phyloP scores from a whole-genome alignment of 2,888 invertebrate genomes.

The Diaprepes abbreviatus region DNA sequence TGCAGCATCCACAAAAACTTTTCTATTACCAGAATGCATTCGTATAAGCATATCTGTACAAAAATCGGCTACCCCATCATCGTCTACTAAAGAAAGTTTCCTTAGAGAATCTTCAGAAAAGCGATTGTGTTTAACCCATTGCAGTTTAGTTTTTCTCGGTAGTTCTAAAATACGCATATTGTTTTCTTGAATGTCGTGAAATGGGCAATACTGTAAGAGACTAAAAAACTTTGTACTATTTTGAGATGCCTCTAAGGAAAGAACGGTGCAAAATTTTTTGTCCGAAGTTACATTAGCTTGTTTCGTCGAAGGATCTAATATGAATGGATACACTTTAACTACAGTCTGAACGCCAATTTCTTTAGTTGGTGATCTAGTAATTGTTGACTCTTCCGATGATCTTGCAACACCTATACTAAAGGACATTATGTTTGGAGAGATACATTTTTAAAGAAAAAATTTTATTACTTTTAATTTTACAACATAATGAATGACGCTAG shows the following conservation, averaged over 20 bases:
- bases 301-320: constrained; percentile 43
- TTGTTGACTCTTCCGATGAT: background rate
- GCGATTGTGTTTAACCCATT: constrained; percentile 11
- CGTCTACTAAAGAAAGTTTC: constrained; percentile 50
- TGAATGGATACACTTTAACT: constrained; percentile 53
- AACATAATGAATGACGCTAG: background rate
- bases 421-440: constrained; percentile 30
- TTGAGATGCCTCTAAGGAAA: constrained; percentile 33
- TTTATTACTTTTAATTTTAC: constrained; percentile 5
- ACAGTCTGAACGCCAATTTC: constrained; percentile 55
- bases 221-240: constrained; percentile 49
- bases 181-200: constrained; percentile 53
- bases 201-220: constrained; percentile 54
- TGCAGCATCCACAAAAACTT: constrained; percentile 39
- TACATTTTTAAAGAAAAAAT: constrained; percentile 17
- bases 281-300: constrained; percentile 49
- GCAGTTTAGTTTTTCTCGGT: constrained; percentile 52
- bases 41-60: constrained; percentile 49
- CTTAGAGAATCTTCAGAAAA: constrained; percentile 36
- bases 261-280: constrained; percentile 48
- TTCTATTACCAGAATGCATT: constrained; percentile 15
- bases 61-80: constrained; percentile 54
- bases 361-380: background rate
- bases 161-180: constrained; percentile 50
- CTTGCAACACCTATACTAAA: background rate